phyloP scores from a whole-genome alignment of 2,888 invertebrate species.

The Agrotis exclamationis region DNA sequence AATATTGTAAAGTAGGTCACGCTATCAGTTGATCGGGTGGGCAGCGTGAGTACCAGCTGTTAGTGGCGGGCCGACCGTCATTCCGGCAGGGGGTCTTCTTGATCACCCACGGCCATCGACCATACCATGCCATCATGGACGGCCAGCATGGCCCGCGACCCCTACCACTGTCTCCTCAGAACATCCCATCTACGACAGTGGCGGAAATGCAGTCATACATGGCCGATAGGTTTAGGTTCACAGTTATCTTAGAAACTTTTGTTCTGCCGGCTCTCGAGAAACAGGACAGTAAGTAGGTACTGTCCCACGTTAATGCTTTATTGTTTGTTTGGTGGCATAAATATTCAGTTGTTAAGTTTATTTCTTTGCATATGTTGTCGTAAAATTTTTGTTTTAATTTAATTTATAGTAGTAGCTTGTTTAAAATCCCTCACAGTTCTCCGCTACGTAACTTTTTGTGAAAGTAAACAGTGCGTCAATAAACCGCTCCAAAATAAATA shows the following conservation, averaged over 20 bases:
- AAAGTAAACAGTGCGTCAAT: no score
- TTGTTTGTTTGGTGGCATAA: not conserved
- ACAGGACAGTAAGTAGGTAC: conserved; percentile 16
- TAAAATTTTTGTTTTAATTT: no score
- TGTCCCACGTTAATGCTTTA: not conserved
- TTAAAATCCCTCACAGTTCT: not conserved
- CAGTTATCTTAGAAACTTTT: conserved; percentile 8
- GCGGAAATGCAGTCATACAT: conserved; percentile 1
- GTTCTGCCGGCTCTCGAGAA: conserved; percentile 3
- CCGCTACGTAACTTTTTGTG: no score
- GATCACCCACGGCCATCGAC: not conserved
- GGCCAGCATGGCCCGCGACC: no score
- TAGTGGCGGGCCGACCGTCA: not conserved
- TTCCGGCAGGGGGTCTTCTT: not conserved
- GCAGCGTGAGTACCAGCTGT: not conserved
- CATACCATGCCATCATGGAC: not conserved
- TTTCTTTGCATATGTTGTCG: no score
- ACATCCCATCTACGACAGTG: conserved; percentile 7
- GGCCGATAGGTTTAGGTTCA: not conserved
- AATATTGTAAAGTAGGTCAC: conserved; percentile 25
- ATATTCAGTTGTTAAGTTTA: not conserved
- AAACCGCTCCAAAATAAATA: no score
- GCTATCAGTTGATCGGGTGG: not conserved
- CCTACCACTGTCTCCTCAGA: not conserved
- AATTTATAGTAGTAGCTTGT: no score